Conservation (phyloP, 2,113 vertebrate genomes). For the Mesocricetus auratus region DNA sequence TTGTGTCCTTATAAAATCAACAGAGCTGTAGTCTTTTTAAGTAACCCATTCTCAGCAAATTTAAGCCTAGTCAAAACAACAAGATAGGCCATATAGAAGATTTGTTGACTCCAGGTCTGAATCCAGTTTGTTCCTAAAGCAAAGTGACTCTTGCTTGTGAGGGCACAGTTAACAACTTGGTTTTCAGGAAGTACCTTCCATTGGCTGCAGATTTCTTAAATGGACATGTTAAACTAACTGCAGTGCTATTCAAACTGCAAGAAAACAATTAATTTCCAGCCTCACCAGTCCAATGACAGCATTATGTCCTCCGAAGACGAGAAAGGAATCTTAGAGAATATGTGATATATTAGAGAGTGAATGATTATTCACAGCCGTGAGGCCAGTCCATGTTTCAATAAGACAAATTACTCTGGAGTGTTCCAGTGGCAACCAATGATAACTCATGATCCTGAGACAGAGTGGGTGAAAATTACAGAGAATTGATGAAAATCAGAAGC, state of each 20-base stretch:
- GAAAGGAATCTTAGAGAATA: conserved; percentile 91
- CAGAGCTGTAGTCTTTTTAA: background rate
- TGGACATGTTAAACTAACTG: conserved; percentile 66
- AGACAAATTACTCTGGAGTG: conserved; percentile 96
- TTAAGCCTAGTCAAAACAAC: background rate
- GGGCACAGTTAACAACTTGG: conserved; percentile 67
- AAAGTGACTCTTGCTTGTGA: conserved; percentile 64
- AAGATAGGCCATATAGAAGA: background rate
- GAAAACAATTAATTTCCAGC: conserved; percentile 86
- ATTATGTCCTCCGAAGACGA: conserved; percentile 90
- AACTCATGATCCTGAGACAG: conserved; percentile 98
- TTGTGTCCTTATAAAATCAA: background rate
- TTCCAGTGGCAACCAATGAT: conserved; percentile 97
- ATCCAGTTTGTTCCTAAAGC: background rate
- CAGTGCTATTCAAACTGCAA: conserved; percentile 48
- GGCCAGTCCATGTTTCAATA: conserved; percentile 94
- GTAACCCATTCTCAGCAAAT: conserved; percentile 19
- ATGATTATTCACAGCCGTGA: conserved; percentile 95
- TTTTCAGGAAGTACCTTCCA: conserved; percentile 76
- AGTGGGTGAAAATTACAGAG: conserved; percentile 92
- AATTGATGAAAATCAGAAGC: conserved; percentile 96
- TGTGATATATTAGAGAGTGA: conserved; percentile 95
- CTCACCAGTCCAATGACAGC: conserved; percentile 88
- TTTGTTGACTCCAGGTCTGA: conserved; percentile 36
- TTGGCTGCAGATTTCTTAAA: background rate